phyloP scores from a whole-genome alignment of 2,888 invertebrate genomes.

The Cenopis cana region DNA sequence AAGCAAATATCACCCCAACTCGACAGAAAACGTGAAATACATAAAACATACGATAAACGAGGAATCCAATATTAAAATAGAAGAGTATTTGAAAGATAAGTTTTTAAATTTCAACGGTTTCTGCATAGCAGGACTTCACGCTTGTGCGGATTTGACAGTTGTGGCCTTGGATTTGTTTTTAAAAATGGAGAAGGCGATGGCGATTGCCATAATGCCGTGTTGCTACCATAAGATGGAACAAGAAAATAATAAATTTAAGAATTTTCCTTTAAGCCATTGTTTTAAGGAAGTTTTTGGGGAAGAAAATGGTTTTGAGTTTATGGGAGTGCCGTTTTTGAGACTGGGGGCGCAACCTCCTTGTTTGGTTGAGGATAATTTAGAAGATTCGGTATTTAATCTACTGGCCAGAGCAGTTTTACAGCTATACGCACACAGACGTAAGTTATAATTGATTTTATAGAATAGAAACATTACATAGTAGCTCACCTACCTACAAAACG shows the following conservation, averaged over 20 bases:
- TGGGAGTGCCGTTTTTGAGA: conserved; percentile 88
- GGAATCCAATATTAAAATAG: conserved; percentile 77
- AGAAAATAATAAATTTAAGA: conserved; percentile 73
- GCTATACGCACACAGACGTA: conserved; percentile 84
- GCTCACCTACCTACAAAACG: no score
- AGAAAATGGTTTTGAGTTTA: conserved; percentile 69
- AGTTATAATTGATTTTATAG: conserved; percentile 56
- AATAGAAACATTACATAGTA: no score
- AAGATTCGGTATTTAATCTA: conserved; percentile 81
- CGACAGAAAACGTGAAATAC: conserved; percentile 84
- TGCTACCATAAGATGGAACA: conserved; percentile 90
- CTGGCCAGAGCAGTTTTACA: conserved; percentile 87
- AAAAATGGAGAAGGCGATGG: conserved; percentile 81
- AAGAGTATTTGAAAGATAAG: conserved; percentile 67
- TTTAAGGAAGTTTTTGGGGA: conserved; percentile 70
- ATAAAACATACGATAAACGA: conserved; percentile 83
- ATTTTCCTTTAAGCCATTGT: conserved; percentile 87
- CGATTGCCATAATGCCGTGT: conserved; percentile 89
- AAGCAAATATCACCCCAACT: conserved; percentile 79
- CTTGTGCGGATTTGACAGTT: conserved; percentile 91
- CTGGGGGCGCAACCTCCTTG: conserved; percentile 89
- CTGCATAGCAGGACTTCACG: conserved; percentile 87
- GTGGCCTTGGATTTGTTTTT: conserved; percentile 88
- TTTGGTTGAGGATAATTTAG: conserved; percentile 76
- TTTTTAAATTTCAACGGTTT: conserved; percentile 63